Evolutionary conservation across 23 tunicate species (phyloP).

Genomic region (Phallusia fumigata): DNA sequence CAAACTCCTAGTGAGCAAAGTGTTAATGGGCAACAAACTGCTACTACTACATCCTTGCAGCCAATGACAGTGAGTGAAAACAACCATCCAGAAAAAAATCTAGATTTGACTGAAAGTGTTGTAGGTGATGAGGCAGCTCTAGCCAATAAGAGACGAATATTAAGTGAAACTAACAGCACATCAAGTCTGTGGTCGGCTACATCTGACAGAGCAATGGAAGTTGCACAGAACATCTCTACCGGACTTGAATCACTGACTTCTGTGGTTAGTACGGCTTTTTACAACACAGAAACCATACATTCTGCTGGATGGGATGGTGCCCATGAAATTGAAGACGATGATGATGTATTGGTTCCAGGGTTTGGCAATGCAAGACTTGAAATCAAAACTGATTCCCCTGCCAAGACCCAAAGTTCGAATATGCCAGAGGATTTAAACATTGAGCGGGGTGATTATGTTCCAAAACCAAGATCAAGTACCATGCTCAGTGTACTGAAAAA

Average conservation of each 20-base stretch:
- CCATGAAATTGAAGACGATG: constrained; percentile 51
- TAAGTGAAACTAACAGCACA: background rate
- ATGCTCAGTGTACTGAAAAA: background rate
- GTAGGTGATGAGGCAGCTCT: background rate
- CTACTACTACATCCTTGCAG: background rate
- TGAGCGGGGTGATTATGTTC: background rate
- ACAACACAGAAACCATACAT: constrained; percentile 23
- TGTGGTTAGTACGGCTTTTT: constrained; percentile 19
- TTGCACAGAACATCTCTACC: constrained; percentile 43
- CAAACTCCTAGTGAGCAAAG: background rate
- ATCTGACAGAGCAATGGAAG: constrained; percentile 32
- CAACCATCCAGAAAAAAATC: background rate
- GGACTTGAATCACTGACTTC: constrained; percentile 40
- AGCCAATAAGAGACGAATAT: background rate
- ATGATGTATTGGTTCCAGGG: constrained; percentile 26
- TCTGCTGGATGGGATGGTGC: background rate
- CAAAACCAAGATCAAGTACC: constrained; percentile 4
- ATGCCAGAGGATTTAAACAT: background rate
- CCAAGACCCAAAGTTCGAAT: constrained; percentile 18
- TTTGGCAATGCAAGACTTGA: constrained; percentile 71
- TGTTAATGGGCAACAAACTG: background rate
- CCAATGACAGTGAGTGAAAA: background rate
- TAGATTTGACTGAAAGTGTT: background rate
- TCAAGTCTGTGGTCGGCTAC: constrained; percentile 46
- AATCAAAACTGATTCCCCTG: constrained; percentile 77